A percentile compares a stretch with the other conserved stretches of the same genome.
phyloP scores from a whole-genome alignment of 2,797 vertebrate genomes.

The Tenualosa thibaudeaui region DNA sequence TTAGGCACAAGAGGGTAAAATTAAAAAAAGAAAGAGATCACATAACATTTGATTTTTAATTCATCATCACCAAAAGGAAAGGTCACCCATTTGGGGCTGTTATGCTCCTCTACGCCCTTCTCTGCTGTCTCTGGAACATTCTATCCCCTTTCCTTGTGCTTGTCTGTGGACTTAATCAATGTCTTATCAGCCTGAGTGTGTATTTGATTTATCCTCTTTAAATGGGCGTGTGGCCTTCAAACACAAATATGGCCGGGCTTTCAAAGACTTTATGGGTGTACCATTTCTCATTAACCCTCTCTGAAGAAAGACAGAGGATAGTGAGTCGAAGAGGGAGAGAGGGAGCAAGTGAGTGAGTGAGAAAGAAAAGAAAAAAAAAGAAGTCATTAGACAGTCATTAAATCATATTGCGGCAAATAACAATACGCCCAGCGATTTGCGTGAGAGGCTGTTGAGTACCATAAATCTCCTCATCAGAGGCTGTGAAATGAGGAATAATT shows the following conservation, averaged over 20 bases:
- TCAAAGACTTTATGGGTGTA: slow-evolving; percentile 62
- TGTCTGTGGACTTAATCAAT: slow-evolving; percentile 59
- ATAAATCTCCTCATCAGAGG: slow-evolving; percentile 65
- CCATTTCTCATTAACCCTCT: slow-evolving; percentile 67
- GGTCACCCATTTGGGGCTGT: not conserved
- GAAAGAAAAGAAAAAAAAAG: slow-evolving; percentile 51
- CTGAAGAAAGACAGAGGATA: slow-evolving; percentile 53
- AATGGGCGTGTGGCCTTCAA: slow-evolving; percentile 59
- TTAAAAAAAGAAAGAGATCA: too few relatives aligned
- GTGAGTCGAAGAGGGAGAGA: slow-evolving; percentile 47
- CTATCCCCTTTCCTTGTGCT: slow-evolving; percentile 31
- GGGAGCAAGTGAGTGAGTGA: slow-evolving; percentile 53
- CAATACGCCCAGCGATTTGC: slow-evolving; percentile 50
- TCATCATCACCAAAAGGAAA: not conserved
- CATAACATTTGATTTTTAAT: not conserved
- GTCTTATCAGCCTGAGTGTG: slow-evolving; percentile 61
- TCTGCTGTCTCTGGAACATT: not conserved
- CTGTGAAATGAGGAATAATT: slow-evolving; percentile 51
- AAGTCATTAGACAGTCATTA: slow-evolving; percentile 74
- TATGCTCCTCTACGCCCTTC: not conserved
- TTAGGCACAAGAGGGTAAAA: not conserved
- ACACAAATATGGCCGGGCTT: slow-evolving; percentile 64
- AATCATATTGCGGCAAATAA: slow-evolving; percentile 69
- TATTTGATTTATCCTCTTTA: slow-evolving; percentile 66
- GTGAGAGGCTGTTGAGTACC: slow-evolving; percentile 59